A percentile compares a stretch with the other conserved stretches of the same genome.
Evolutionary conservation across 2,113 vertebrate species (phyloP).

Genomic region (Saguinus imperator): DNA sequence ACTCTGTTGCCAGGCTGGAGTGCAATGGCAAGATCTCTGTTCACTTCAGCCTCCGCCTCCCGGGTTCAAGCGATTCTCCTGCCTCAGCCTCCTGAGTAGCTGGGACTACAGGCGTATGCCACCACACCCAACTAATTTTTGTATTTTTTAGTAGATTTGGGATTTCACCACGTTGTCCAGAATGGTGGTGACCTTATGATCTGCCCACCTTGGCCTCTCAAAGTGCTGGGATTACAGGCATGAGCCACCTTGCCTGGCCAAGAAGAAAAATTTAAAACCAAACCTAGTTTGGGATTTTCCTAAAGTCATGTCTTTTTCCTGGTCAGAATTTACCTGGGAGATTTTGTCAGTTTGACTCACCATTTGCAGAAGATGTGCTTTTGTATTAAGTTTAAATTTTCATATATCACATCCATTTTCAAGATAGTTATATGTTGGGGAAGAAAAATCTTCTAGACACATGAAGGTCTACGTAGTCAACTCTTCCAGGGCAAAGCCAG

Average conservation of each 20-base stretch:
- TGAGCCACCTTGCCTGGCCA: neutral
- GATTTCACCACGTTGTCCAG: no score
- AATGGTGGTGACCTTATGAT: no score
- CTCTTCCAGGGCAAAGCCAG: neutral
- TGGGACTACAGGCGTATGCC: no score
- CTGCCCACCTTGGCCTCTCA: no score
- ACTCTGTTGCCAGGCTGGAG: no score
- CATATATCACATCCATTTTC: neutral
- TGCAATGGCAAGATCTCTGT: no score
- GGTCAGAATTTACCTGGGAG: neutral
- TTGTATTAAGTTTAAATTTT: neutral
- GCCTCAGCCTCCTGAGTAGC: no score
- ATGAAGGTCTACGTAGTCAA: neutral
- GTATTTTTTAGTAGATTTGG: no score
- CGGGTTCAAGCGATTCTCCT: no score
- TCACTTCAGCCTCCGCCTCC: no score
- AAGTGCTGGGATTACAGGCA: no score
- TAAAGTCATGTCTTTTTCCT: neutral
- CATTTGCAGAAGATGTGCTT: neutral
- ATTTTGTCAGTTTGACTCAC: neutral
- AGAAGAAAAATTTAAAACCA: neutral
- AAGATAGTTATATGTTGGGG: neutral
- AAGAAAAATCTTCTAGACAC: neutral
- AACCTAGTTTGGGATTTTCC: neutral
- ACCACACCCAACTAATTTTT: no score